Evolutionary conservation across 2,113 vertebrate genomes (phyloP).

Genomic region (Gopherus evgoodei): DNA sequence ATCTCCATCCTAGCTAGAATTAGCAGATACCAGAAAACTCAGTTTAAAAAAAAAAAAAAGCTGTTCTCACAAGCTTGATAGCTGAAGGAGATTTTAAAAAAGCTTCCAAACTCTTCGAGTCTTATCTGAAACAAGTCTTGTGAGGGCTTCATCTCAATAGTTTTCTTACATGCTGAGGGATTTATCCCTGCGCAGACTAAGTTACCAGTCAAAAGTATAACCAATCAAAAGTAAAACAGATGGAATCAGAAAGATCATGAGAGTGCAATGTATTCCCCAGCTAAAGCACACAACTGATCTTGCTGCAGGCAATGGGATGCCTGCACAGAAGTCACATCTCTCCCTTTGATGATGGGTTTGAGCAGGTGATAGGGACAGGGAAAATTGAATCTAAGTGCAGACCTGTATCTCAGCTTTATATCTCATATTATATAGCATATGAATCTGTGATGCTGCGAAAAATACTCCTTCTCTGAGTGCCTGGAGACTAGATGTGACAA

Average conservation of each 20-base stretch:
- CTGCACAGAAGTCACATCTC: not conserved
- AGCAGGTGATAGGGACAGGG: not conserved
- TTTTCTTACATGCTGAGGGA: not conserved
- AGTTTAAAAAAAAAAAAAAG: not conserved
- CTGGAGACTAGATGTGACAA: not conserved
- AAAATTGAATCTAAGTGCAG: not conserved
- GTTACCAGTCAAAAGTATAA: not conserved
- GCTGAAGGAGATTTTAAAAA: constrained; percentile 1
- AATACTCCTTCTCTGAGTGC: not conserved
- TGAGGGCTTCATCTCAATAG: not conserved
- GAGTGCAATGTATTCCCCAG: not conserved
- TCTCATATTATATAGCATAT: not conserved
- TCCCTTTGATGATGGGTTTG: not conserved
- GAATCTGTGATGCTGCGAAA: not conserved
- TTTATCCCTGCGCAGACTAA: not conserved
- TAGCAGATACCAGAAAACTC: not conserved
- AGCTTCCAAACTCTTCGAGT: not conserved
- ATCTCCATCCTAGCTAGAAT: not conserved
- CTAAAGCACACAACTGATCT: not conserved
- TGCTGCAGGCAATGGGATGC: not conserved
- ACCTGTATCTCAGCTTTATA: not conserved
- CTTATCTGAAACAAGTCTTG: not conserved
- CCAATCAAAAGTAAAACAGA: not conserved
- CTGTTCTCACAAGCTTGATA: not conserved
- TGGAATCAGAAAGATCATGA: not conserved